These are phyloP conservation scores for rabbit (Oryctolagus cuniculus) DNA, from an alignment of 2,113 vertebrate species.

Conservation along the genomic window mOryCun1.1 NC_091442.1:45195501-45196000, in stretches of 20 bases:
- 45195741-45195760: not conserved
- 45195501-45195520: not conserved
- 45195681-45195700: not conserved
- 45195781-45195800: too few species aligned
- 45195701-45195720: not conserved
- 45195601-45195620: not conserved
- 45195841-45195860: too few species aligned
- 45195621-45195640: conserved; percentile 16
- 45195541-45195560: not conserved
- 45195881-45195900: too few species aligned
- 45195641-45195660: not conserved
- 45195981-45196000: too few species aligned
- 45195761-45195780: too few species aligned
- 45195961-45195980: too few species aligned
- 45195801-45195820: too few species aligned
- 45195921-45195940: too few species aligned
- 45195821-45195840: too few species aligned
- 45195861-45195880: too few species aligned
- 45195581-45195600: not conserved
- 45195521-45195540: not conserved
- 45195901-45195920: too few species aligned
- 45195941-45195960: too few species aligned
- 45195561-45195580: not conserved
- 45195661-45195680: conserved; percentile 2
- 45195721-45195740: conserved; percentile 29